Evolutionary conservation across 2,113 vertebrate species (phyloP).

Genomic region (Microcebus griseorufus): DNA sequence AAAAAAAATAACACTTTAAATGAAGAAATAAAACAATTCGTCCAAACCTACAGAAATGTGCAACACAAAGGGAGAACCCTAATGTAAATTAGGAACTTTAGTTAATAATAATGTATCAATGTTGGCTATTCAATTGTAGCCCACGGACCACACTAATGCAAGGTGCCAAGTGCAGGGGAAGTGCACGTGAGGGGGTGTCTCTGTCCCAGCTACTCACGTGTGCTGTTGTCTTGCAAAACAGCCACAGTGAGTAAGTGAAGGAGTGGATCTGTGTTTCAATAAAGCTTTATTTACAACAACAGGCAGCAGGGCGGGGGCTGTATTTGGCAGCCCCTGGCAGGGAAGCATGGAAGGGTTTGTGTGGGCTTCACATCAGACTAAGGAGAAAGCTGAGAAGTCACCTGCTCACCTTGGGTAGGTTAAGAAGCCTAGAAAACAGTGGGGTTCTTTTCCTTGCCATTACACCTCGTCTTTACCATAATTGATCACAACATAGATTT

Average conservation of each 20-base stretch:
- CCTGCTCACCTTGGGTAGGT: fast-evolving
- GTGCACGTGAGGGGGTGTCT: not conserved
- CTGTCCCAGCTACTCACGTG: not conserved
- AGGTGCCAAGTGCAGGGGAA: too few species aligned
- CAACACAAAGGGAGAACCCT: not conserved
- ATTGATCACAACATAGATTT: too few species aligned
- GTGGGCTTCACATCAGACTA: not conserved
- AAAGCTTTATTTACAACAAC: not conserved
- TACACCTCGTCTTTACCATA: not conserved
- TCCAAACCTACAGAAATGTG: not conserved
- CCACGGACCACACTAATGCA: fast-evolving
- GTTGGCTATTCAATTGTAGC: not conserved
- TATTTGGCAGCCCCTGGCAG: not conserved
- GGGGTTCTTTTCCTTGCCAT: not conserved
- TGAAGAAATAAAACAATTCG: not conserved
- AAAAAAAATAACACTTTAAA: not conserved
- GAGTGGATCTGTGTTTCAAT: not conserved
- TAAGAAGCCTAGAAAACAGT: not conserved
- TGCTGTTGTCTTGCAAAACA: not conserved
- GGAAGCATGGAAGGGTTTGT: not conserved
- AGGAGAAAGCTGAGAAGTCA: not conserved
- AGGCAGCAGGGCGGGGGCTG: not conserved
- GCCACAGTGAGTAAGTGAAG: fast-evolving
- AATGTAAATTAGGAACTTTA: not conserved
- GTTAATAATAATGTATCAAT: not conserved